Percentiles rank a stretch among this genome's conserved stretches.
Evolutionary conservation across 2,888 invertebrate species (phyloP).

Genomic region (Campoplex nolae): DNA sequence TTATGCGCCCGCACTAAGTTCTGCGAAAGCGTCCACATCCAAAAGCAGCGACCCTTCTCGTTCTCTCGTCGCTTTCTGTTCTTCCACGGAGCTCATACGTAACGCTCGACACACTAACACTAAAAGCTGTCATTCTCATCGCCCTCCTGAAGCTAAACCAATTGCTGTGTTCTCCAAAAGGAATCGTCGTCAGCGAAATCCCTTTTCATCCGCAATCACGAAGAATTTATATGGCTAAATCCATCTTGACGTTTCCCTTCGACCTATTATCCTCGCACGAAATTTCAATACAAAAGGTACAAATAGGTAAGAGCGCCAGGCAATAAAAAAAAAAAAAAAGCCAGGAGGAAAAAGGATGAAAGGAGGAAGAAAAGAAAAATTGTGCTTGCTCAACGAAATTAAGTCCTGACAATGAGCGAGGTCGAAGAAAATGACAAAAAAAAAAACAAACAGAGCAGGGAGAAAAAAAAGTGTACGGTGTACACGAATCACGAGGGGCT

Average conservation of each 20-base stretch:
- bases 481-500: conserved; percentile 41
- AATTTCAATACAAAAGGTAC: conserved; percentile 44
- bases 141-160: conserved; percentile 16
- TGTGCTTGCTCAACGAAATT: conserved; percentile 49
- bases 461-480: conserved; percentile 38
- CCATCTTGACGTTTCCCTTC: conserved; percentile 27
- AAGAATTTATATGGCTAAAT: conserved; percentile 13
- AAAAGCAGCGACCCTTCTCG: background rate
- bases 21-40: conserved; percentile 29
- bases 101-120: conserved; percentile 28
- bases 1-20: background rate
- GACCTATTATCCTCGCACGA: conserved; percentile 26
- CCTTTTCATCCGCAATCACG: conserved; percentile 26
- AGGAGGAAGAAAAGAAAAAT: background rate
- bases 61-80: background rate
- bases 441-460: background rate
- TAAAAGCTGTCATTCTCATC: conserved; percentile 26
- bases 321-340: background rate
- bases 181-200: conserved; percentile 31
- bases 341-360: background rate
- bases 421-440: conserved; percentile 9
- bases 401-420: conserved; percentile 47
- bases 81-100: background rate
- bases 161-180: conserved; percentile 19
- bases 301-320: background rate